Evolutionary conservation across 2,113 vertebrate genomes (phyloP).

Genomic region (Ranitomeya imitator): DNA sequence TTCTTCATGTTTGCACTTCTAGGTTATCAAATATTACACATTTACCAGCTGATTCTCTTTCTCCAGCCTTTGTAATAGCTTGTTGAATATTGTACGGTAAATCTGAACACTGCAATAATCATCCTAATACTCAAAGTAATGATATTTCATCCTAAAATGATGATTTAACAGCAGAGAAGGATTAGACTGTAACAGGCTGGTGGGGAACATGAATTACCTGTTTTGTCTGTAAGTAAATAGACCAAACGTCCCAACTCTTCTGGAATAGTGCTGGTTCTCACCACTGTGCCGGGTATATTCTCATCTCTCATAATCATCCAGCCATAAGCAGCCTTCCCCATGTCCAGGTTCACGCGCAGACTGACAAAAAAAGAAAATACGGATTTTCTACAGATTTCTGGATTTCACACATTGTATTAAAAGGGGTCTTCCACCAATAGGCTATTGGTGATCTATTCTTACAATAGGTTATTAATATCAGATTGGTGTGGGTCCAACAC

Average conservation of each 20-base stretch:
- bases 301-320: constrained; percentile 99
- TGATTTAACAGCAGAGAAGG: neutral
- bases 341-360: constrained; percentile 95
- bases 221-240: constrained; percentile 96
- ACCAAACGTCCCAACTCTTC: constrained; percentile 94
- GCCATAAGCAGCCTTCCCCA: constrained; percentile 96
- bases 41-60: neutral
- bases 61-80: neutral
- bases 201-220: constrained; percentile 72
- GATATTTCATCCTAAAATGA: no score
- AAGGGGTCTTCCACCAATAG: no score
- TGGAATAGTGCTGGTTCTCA: constrained; percentile 97
- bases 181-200: neutral
- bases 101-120: no score
- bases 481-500: no score
- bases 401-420: neutral
- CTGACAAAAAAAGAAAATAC: constrained; percentile 65
- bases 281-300: constrained; percentile 93
- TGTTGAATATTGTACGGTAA: neutral
- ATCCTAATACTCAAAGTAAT: no score
- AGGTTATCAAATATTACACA: constrained; percentile 26
- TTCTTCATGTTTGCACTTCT: neutral
- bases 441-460: no score
- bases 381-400: neutral
- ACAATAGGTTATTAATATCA: no score